A percentile compares a stretch with the other conserved stretches of the same genome.
Evolutionary conservation across 2,888 invertebrate genomes (phyloP).

Genomic region (Gastrophysa polygoni): DNA sequence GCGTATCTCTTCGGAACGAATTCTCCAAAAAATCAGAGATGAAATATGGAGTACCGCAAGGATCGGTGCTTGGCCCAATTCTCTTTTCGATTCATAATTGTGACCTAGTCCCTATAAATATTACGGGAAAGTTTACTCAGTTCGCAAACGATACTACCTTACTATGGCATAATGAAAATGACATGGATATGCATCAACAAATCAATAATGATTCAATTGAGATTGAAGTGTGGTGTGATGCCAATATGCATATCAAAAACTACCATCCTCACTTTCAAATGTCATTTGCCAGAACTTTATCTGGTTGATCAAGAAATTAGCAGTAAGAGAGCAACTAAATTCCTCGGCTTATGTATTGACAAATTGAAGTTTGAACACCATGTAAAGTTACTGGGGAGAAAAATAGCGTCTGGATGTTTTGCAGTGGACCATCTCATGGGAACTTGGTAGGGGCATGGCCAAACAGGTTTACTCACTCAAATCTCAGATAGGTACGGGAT

Average conservation of each 20-base stretch:
- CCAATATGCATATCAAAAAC: slow-evolving; percentile 5
- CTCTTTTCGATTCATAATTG: not conserved
- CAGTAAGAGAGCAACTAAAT: slow-evolving; percentile 5
- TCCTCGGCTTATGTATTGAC: slow-evolving; percentile 3
- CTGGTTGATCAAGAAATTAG: slow-evolving; percentile 4
- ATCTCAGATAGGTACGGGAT: not conserved
- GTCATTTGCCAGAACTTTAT: slow-evolving; percentile 13
- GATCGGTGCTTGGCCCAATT: slow-evolving; percentile 5
- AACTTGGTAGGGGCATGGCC: not conserved
- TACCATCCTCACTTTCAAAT: not conserved
- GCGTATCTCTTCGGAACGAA: too few relatives aligned
- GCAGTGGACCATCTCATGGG: slow-evolving; percentile 1
- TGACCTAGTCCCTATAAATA: not conserved
- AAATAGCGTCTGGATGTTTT: slow-evolving; percentile 5
- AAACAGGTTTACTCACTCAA: not conserved
- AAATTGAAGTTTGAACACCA: slow-evolving; percentile 2
- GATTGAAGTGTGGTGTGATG: slow-evolving; percentile 1
- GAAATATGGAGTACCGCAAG: too few relatives aligned
- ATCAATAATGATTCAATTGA: not conserved
- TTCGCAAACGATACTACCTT: not conserved
- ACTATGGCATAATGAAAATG: slow-evolving; percentile 7
- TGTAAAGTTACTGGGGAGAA: not conserved
- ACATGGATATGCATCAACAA: slow-evolving; percentile 4
- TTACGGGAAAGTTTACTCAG: not conserved
- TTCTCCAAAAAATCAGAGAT: too few relatives aligned